Conservation (phyloP, 2,888 invertebrate genomes). For the Drosophila yooni region DNA sequence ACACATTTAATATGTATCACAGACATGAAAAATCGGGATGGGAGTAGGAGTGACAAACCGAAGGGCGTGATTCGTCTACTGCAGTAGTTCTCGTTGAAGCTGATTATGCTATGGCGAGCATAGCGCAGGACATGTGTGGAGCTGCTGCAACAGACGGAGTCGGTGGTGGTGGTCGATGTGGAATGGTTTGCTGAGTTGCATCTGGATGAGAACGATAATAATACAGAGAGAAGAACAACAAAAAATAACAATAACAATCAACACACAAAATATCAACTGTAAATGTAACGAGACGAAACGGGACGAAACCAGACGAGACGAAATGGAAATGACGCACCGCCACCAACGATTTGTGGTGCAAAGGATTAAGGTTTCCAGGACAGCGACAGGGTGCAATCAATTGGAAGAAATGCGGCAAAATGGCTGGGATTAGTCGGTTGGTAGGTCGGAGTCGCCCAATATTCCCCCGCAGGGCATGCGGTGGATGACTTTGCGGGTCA, state of each 20-base stretch:
- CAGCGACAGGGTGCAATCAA: constrained; percentile 17
- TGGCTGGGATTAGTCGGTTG: constrained; percentile 39
- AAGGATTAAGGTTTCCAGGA: constrained; percentile 7
- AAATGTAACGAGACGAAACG: constrained; percentile 14
- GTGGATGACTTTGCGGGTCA: constrained; percentile 56
- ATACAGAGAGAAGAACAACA: constrained; percentile 33
- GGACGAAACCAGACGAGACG: constrained; percentile 1
- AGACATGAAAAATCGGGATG: background rate
- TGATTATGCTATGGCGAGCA: constrained; percentile 75
- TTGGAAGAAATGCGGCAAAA: constrained; percentile 28
- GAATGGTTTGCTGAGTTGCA: constrained; percentile 64
- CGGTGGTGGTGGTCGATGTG: constrained; percentile 38
- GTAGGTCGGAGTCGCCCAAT: background rate
- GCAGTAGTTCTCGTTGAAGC: constrained; percentile 49
- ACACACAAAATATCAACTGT: constrained; percentile 32
- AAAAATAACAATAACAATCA: constrained; percentile 9
- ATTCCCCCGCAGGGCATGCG: background rate
- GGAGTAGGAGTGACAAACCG: constrained; percentile 62
- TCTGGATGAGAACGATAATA: constrained; percentile 52
- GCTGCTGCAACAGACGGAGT: constrained; percentile 54
- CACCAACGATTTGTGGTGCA: constrained; percentile 31
- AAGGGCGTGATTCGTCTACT: constrained; percentile 65
- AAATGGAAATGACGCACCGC: constrained; percentile 12
- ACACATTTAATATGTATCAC: background rate
- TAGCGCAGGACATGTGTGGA: constrained; percentile 71